Conservation (phyloP, 1,140 invertebrate genomes). For the Amphibalanus amphitrite region DNA sequence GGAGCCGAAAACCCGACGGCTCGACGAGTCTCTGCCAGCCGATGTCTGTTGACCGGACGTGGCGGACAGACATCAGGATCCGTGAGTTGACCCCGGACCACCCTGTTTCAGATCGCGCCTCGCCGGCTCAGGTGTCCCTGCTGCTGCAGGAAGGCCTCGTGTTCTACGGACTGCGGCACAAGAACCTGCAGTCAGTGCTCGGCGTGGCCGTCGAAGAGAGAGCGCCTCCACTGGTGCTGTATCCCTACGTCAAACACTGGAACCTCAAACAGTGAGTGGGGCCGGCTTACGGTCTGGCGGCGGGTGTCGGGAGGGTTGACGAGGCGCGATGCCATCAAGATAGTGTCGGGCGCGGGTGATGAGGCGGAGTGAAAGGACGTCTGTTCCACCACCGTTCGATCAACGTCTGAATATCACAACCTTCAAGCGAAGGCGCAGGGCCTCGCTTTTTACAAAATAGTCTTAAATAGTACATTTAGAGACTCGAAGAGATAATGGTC, state of each 20-base stretch:
- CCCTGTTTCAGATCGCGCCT: conserved; percentile 28
- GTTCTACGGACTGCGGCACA: conserved; percentile 67
- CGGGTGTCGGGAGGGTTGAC: too few species aligned
- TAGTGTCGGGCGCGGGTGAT: too few species aligned
- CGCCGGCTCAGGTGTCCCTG: conserved; percentile 50
- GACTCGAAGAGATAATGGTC: not conserved
- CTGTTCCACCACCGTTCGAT: too few species aligned
- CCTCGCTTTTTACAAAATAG: not conserved
- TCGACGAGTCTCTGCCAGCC: too few species aligned
- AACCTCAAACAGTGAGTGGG: conserved; percentile 64
- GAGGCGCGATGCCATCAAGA: too few species aligned
- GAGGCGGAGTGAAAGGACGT: too few species aligned
- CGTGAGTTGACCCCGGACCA: not conserved
- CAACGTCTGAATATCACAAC: too few species aligned
- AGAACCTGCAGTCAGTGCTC: conserved; percentile 63
- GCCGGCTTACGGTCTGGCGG: too few species aligned
- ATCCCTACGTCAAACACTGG: conserved; percentile 61
- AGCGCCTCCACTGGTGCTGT: conserved; percentile 70
- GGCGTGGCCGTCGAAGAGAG: conserved; percentile 71
- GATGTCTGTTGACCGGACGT: too few species aligned
- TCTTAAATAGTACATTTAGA: not conserved
- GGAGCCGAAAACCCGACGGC: too few species aligned
- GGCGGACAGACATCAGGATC: too few species aligned
- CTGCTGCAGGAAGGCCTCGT: conserved; percentile 72
- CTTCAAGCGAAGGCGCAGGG: too few species aligned